phyloP scores from a whole-genome alignment of 2,113 vertebrate species.

The Myotis davidii region DNA sequence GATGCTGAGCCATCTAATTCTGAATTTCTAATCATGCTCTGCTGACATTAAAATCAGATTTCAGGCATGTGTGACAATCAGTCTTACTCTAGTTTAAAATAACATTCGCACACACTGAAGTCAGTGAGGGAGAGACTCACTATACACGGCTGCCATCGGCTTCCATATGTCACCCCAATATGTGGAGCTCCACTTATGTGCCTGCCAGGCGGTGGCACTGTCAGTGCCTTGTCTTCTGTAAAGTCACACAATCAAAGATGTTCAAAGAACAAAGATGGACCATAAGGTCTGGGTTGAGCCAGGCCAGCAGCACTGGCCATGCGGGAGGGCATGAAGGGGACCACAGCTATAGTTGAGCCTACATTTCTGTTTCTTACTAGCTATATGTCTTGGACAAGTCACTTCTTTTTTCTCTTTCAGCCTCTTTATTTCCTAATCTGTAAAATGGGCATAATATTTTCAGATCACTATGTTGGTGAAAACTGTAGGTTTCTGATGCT shows the following conservation, averaged over 20 bases:
- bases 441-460: not conserved
- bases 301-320: fast-evolving
- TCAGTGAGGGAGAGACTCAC: not conserved
- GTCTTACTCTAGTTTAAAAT: constrained; percentile 61
- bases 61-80: constrained; percentile 65
- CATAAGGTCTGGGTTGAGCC: not conserved
- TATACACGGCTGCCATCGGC: constrained; percentile 18
- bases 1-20: constrained; percentile 21
- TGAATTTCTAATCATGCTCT: constrained; percentile 70
- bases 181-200: fast-evolving
- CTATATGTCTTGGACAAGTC: not conserved
- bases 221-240: not conserved
- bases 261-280: not conserved
- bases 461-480: not conserved
- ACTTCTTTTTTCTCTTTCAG: not conserved
- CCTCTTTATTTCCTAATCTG: not conserved
- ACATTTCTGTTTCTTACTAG: not conserved
- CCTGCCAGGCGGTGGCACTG: not conserved
- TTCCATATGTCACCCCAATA: constrained; percentile 32
- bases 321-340: not conserved
- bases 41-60: constrained; percentile 64
- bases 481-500: not conserved
- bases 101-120: not conserved
- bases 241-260: not conserved
- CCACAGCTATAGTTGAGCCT: not conserved